These are phyloP conservation scores for Drusus annulatus DNA, from an alignment of 1,140 invertebrate genomes.

Conservation along the genomic window DNA sequence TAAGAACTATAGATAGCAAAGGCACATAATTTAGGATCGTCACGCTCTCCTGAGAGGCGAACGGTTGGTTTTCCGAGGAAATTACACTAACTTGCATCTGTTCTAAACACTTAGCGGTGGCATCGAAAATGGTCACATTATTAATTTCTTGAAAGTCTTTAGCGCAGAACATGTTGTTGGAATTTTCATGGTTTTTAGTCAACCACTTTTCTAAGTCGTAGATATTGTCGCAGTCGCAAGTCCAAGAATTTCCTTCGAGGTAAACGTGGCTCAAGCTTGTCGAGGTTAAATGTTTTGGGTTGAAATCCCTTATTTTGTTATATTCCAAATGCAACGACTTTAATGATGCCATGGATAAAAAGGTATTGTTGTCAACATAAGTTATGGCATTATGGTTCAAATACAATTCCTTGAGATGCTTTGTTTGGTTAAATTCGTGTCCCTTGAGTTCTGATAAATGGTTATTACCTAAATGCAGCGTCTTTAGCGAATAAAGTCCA, in stretches of 20 bases:
- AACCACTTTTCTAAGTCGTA: conserved; percentile 78
- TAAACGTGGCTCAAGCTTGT: conserved; percentile 78
- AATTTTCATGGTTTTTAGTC: conserved; percentile 77
- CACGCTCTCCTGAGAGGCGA: conserved; percentile 72
- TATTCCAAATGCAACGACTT: conserved; percentile 84
- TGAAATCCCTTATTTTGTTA: conserved; percentile 82
- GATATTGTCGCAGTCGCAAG: conserved; percentile 78
- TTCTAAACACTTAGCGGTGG: conserved; percentile 78
- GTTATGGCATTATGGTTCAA: conserved; percentile 85
- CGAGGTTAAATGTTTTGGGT: conserved; percentile 76
- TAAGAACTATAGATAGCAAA: conserved; percentile 82
- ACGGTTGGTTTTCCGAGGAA: conserved; percentile 73
- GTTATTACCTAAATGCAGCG: conserved; percentile 89
- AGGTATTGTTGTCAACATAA: conserved; percentile 83
- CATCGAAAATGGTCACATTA: conserved; percentile 77
- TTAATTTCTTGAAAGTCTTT: conserved; percentile 76
- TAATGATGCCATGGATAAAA: conserved; percentile 79
- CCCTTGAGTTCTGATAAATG: conserved; percentile 80
- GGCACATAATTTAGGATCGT: conserved; percentile 76
- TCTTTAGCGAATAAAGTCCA: conserved; percentile 80
- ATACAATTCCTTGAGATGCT: conserved; percentile 85
- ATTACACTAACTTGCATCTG: conserved; percentile 83
- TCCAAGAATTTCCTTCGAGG: conserved; percentile 79
- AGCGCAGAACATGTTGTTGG: conserved; percentile 75
- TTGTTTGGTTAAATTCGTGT: conserved; percentile 83